phyloP scores from a whole-genome alignment of 2,797 vertebrate species.

The Pogonophryne albipinna region DNA sequence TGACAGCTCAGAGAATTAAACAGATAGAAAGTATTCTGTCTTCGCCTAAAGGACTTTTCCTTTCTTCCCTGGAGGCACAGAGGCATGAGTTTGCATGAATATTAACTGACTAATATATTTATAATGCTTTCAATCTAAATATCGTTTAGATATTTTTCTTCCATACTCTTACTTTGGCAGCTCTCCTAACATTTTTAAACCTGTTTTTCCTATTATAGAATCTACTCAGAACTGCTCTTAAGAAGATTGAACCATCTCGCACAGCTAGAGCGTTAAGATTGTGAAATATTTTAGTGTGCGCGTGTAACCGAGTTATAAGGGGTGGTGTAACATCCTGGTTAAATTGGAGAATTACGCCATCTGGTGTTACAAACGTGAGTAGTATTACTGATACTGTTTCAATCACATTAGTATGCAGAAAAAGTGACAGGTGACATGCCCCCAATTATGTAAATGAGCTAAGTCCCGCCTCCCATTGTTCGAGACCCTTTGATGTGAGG shows the following conservation, averaged over 20 bases:
- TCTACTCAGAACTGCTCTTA: not conserved
- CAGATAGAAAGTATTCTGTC: constrained; percentile 10
- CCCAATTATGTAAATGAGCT: too few relatives aligned
- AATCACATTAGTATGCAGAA: too few relatives aligned
- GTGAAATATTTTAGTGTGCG: too few relatives aligned
- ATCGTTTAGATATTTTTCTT: not conserved
- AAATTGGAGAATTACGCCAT: too few relatives aligned
- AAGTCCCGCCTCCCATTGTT: too few relatives aligned
- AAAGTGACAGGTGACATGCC: too few relatives aligned
- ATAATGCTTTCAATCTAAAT: constrained; percentile 4
- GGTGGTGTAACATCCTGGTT: too few relatives aligned
- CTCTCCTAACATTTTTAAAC: not conserved
- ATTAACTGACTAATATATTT: constrained; percentile 46
- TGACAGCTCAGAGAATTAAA: constrained; percentile 36
- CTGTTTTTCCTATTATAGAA: not conserved
- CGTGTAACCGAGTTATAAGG: too few relatives aligned
- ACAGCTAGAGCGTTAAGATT: not conserved
- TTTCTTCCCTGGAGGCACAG: not conserved
- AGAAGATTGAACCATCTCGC: not conserved
- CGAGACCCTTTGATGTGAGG: too few relatives aligned
- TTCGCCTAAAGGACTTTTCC: constrained; percentile 5
- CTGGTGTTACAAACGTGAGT: too few relatives aligned
- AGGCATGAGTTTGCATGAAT: constrained; percentile 30
- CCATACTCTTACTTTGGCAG: not conserved
- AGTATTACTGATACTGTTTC: too few relatives aligned